Conservation (phyloP, 92 coral and sea anemone genomes). For the Palythoa heliodiscus region DNA sequence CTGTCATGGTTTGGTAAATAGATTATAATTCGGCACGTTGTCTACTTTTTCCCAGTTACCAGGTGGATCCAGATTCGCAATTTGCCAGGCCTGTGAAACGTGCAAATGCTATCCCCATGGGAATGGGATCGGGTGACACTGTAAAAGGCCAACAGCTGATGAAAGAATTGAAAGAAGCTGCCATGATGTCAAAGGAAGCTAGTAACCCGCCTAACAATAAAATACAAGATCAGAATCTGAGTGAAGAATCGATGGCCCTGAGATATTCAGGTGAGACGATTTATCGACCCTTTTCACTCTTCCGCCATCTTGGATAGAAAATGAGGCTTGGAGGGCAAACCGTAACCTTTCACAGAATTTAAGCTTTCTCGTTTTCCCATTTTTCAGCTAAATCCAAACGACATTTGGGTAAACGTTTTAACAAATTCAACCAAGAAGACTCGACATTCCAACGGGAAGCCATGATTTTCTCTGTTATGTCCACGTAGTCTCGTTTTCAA, state of each 20-base stretch:
- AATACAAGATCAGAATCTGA: slow-evolving; percentile 68
- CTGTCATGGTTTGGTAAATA: no score
- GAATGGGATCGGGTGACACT: slow-evolving; percentile 42
- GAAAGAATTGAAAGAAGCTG: slow-evolving; percentile 55
- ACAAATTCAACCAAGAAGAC: no score
- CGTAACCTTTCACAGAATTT: no score
- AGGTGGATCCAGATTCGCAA: slow-evolving; percentile 74
- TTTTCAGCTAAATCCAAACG: no score
- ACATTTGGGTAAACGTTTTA: no score
- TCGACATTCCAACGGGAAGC: no score
- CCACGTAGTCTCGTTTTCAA: no score
- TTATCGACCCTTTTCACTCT: background rate
- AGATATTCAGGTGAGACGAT: slow-evolving; percentile 64
- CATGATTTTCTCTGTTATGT: no score
- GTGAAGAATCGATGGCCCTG: slow-evolving; percentile 71
- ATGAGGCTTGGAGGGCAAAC: no score
- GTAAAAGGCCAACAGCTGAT: slow-evolving; percentile 57
- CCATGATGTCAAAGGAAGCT: slow-evolving; percentile 20
- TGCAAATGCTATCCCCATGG: slow-evolving; percentile 52
- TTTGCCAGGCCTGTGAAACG: slow-evolving; percentile 77
- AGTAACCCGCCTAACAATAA: slow-evolving; percentile 53
- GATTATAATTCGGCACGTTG: no score
- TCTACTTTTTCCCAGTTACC: slow-evolving; percentile 52
- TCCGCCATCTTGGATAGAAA: no score
- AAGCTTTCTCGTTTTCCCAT: no score